Base-by-base conservation (phyloP, 2,888 invertebrate genomes). In the Pterostichus niger region DNA sequence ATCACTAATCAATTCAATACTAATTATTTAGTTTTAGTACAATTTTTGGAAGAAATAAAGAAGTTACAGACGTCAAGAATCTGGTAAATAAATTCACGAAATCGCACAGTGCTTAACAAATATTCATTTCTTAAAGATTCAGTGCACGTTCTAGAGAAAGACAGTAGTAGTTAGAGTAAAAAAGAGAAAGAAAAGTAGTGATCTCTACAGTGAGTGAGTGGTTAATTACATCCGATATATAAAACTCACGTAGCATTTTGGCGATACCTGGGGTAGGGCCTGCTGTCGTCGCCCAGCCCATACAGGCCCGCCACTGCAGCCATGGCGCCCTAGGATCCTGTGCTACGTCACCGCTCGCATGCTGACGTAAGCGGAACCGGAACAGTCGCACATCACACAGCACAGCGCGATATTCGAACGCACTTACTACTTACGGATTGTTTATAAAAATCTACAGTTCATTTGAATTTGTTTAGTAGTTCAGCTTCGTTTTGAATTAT, bases 301-400 rank as follows among this genome's bases (percentile, higher is more conserved):
- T 95, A 95, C 84, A 95, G 93, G 88, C 95, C 95, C 87, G 95
- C 95, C 89, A 95, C 95, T 86, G 95, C 95, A 88, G 95, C 95
- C 95, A 95, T 95, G 35, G 54, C 68, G n/a, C 56, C 44, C 61
- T 40, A 52, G 49, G 71, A 71, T 79, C 64, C 61, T 61, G 71
- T 44, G 81, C 24, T 81, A 81, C 68, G 81, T 75, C 81, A 64
- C 54, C 13, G 61, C 54, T 17, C 44, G 46, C 49, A 73, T 81
- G 56, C 24, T 80, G 73, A 80, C 71, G 80, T 64, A 13, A 44
- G 24, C 17, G 56, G 49, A 49, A 11, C n/a, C 49, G 49, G 49
- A 49, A 49, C 59, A n/a, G 13, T 13, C 64, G 40, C 64, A 40
- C 64, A 40, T 64, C 64, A 64, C 64, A 40, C n/a, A 11, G n/a